A percentile compares a stretch with the other conserved stretches of the same genome.
Conservation (phyloP, 2,113 vertebrate genomes). For the Oriolus oriolus region DNA sequence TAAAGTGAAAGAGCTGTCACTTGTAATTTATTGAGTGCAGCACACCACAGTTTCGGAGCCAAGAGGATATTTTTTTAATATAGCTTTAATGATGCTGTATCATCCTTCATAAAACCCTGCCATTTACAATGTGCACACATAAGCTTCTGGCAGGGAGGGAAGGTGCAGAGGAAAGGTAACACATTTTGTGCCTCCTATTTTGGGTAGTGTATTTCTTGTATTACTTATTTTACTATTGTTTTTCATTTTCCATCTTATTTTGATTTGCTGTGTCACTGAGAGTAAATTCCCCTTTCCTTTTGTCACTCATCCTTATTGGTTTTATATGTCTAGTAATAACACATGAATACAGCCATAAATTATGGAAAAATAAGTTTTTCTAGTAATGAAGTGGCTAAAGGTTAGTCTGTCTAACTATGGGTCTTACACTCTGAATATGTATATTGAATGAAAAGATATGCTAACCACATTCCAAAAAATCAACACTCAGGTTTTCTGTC, state of each 20-base stretch:
- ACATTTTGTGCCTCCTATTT: neutral
- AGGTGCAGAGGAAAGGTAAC: neutral
- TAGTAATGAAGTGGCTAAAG: neutral
- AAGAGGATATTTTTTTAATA: neutral
- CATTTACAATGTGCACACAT: neutral
- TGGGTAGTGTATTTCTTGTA: neutral
- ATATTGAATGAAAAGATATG: neutral
- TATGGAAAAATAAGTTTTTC: neutral
- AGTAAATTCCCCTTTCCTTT: neutral
- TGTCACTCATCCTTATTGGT: neutral
- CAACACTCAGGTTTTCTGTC: neutral
- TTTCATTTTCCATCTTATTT: neutral
- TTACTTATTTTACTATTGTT: neutral
- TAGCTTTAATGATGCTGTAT: neutral
- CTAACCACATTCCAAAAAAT: neutral
- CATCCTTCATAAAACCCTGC: neutral
- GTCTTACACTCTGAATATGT: neutral
- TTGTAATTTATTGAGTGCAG: constrained; percentile 2
- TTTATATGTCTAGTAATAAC: neutral
- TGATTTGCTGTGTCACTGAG: neutral
- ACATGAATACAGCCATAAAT: neutral
- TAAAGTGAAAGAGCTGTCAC: neutral
- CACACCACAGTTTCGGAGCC: neutral
- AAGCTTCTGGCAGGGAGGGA: neutral
- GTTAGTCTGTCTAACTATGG: neutral